Conservation (phyloP, 2,113 vertebrate genomes). For the Nematolebias whitei region DNA sequence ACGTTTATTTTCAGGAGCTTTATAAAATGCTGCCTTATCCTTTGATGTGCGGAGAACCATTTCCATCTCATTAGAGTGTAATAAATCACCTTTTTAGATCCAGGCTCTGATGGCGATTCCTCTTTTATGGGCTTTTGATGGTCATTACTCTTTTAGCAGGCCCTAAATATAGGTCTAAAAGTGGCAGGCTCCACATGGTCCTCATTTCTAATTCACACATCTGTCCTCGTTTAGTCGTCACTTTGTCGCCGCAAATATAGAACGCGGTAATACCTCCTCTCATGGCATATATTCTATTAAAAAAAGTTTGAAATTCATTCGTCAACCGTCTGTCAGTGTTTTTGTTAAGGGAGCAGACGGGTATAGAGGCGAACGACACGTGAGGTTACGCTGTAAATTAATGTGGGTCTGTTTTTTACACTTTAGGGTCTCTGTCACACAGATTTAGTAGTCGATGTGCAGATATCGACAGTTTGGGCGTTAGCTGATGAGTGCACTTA, state of each 20-base stretch:
- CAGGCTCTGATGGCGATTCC: slow-evolving; percentile 72
- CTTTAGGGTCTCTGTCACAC: not conserved
- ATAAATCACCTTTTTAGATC: slow-evolving; percentile 82
- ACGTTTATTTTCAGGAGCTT: slow-evolving; percentile 63
- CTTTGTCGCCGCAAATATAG: slow-evolving; percentile 67
- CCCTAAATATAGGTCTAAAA: slow-evolving; percentile 81
- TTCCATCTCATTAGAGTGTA: slow-evolving; percentile 74
- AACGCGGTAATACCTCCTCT: slow-evolving; percentile 44
- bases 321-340: slow-evolving; percentile 60
- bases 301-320: slow-evolving; percentile 48
- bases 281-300: slow-evolving; percentile 28
- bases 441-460: slow-evolving; percentile 10
- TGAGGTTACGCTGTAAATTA: slow-evolving; percentile 3
- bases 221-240: slow-evolving; percentile 78
- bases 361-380: no score
- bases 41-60: slow-evolving; percentile 75
- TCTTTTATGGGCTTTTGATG: slow-evolving; percentile 79
- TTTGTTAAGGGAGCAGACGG: slow-evolving; percentile 35
- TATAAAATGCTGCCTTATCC: slow-evolving; percentile 59
- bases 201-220: slow-evolving; percentile 83
- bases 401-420: not conserved
- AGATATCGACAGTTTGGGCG: not conserved
- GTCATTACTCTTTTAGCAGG: slow-evolving; percentile 82
- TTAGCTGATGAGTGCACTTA: not conserved
- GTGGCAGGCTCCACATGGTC: slow-evolving; percentile 76